phyloP scores from a whole-genome alignment of 2,797 vertebrate genomes.

The Rhinella marina region DNA sequence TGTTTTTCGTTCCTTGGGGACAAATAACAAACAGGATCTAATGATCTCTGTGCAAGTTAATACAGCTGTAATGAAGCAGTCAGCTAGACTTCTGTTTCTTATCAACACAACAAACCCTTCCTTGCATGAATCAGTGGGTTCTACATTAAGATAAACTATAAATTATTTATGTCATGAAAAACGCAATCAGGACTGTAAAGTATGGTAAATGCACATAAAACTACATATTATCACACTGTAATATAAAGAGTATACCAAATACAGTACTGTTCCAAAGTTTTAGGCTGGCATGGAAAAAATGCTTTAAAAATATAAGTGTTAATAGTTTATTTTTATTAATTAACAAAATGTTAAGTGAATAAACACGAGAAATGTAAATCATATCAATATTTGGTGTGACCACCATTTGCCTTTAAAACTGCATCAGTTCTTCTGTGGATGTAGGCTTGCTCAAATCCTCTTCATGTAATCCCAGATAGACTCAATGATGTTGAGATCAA shows the following conservation, averaged over 20 bases:
- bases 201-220: background rate
- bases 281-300: no score
- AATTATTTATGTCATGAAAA: constrained; percentile 7
- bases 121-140: background rate
- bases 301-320: no score
- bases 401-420: no score
- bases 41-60: constrained; percentile 51
- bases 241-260: background rate
- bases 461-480: no score
- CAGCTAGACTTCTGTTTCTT: constrained; percentile 40
- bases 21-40: constrained; percentile 50
- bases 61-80: constrained; percentile 36
- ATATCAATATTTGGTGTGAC: no score
- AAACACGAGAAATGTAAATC: no score
- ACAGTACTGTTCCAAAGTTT: no score
- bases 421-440: no score
- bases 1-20: constrained; percentile 52
- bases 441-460: no score
- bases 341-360: no score
- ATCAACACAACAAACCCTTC: constrained; percentile 26
- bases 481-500: no score
- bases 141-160: background rate
- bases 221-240: background rate
- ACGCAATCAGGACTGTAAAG: background rate
- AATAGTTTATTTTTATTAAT: no score